Evolutionary conservation across 2,888 invertebrate species (phyloP).

Genomic region (Julus scandinavius): DNA sequence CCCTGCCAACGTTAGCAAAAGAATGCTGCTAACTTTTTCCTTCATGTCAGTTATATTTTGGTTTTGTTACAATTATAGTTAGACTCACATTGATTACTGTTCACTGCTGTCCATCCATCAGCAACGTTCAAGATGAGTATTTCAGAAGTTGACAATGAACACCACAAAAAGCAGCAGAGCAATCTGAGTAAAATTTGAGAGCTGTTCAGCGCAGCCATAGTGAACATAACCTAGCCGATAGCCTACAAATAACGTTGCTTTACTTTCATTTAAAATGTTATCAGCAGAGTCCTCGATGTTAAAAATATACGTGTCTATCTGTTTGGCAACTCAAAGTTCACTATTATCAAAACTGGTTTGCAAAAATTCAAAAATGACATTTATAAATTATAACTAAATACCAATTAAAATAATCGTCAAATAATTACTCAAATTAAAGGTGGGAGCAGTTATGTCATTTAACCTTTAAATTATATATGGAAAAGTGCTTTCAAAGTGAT

Average conservation of each 20-base stretch:
- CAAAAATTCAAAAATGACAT: too few relatives aligned
- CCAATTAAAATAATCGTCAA: too few relatives aligned
- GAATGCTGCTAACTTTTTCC: neutral
- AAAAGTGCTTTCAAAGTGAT: too few relatives aligned
- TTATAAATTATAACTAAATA: too few relatives aligned
- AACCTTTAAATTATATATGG: too few relatives aligned
- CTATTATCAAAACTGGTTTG: neutral
- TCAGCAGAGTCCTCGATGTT: neutral
- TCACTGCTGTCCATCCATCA: conserved; percentile 53
- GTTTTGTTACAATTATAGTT: neutral
- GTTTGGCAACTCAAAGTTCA: neutral
- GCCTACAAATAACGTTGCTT: neutral
- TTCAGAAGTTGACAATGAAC: neutral
- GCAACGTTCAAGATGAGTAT: conserved; percentile 45
- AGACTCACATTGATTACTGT: conserved; percentile 53
- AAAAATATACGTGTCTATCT: neutral
- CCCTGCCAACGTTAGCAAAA: neutral
- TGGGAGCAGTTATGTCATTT: too few relatives aligned
- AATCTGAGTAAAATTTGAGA: neutral
- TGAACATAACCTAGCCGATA: neutral
- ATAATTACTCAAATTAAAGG: too few relatives aligned
- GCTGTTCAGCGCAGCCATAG: neutral
- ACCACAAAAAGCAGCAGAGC: neutral
- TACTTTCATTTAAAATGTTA: neutral
- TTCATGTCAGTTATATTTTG: neutral